These are phyloP conservation scores for Syngnathoides biaculeatus DNA, from an alignment of 2,113 vertebrate species.

Conservation along the genomic window DNA sequence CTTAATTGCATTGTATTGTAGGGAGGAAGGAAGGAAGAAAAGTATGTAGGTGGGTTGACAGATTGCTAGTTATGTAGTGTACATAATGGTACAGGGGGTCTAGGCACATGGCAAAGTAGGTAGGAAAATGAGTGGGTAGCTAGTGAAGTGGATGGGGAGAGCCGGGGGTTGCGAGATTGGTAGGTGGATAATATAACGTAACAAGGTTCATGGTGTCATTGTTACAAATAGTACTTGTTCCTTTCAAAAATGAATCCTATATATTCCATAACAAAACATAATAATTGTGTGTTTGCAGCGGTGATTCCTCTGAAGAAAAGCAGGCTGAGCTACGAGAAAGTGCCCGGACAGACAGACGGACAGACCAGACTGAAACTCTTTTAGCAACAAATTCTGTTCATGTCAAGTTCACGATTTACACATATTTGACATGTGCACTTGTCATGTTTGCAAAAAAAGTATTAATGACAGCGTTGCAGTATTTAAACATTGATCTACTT, in stretches of 20 bases:
- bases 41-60: too few species aligned
- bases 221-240: neutral
- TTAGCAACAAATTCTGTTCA: constrained; percentile 43
- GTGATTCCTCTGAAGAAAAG: constrained; percentile 73
- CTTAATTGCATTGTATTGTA: too few species aligned
- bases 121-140: too few species aligned
- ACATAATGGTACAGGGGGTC: too few species aligned
- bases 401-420: neutral
- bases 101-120: too few species aligned
- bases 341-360: constrained; percentile 86
- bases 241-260: neutral
- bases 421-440: neutral
- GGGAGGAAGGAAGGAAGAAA: too few species aligned
- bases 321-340: constrained; percentile 80
- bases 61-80: too few species aligned
- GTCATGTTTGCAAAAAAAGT: neutral
- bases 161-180: too few species aligned
- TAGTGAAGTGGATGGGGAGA: too few species aligned
- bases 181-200: too few species aligned
- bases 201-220: too few species aligned
- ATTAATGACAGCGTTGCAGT: neutral
- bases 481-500: neutral
- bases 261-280: neutral
- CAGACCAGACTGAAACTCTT: constrained; percentile 89
- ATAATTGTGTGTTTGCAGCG: constrained; percentile 35